phyloP scores from a whole-genome alignment of 2,797 vertebrate genomes.

The Coreius guichenoti region DNA sequence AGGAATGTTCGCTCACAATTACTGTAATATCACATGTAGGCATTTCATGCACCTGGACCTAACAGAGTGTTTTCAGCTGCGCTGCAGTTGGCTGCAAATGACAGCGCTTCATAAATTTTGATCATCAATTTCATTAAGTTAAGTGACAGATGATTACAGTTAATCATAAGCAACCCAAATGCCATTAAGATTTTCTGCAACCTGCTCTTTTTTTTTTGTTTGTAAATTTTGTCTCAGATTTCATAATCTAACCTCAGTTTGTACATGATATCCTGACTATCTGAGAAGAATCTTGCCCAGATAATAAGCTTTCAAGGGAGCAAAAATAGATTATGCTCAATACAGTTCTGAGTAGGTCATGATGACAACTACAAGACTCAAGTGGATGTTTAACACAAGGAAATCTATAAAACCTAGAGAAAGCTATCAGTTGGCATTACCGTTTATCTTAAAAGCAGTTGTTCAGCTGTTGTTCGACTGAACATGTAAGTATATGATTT shows the following conservation, averaged over 20 bases:
- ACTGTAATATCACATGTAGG: not conserved
- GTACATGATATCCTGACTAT: not conserved
- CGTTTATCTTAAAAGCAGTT: not conserved
- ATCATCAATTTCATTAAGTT: conserved; percentile 51
- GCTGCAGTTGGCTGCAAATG: conserved; percentile 26
- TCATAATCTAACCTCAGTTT: not conserved
- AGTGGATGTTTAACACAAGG: not conserved
- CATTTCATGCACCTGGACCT: conserved; percentile 20
- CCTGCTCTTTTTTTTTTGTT: not conserved
- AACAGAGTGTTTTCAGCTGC: conserved; percentile 28
- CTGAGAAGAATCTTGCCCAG: not conserved
- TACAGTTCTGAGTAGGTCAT: not conserved
- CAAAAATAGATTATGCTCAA: not conserved
- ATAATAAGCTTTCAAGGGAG: not conserved
- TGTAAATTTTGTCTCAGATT: conserved; percentile 17
- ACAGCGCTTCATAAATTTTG: conserved; percentile 49
- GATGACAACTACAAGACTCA: conserved; percentile 1
- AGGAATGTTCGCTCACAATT: not conserved
- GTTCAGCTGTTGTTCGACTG: not conserved
- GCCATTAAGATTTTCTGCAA: conserved; percentile 15
- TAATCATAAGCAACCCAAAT: conserved; percentile 42
- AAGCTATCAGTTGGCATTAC: not conserved
- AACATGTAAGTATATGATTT: not conserved
- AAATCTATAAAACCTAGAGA: not conserved
- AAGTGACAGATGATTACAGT: conserved; percentile 50